Evolutionary conservation across 2,888 invertebrate genomes (phyloP).

Genomic region (Flabesymbios commensalis): DNA sequence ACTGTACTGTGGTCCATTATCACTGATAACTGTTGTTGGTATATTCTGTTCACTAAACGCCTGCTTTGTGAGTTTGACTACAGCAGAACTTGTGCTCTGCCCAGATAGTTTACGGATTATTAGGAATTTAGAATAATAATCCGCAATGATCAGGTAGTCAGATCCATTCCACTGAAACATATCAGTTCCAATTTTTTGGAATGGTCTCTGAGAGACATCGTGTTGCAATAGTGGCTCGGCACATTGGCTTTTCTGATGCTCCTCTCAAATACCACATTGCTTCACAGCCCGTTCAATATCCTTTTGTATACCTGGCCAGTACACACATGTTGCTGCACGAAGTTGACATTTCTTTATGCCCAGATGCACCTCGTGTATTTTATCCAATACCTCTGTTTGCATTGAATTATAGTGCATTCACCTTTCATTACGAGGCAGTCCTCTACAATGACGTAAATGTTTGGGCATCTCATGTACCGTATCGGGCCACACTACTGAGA

Average conservation of each 20-base stretch:
- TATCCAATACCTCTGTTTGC: conserved; percentile 9
- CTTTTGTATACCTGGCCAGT: conserved; percentile 25
- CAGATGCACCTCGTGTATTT: conserved; percentile 16
- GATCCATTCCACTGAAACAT: conserved; percentile 14
- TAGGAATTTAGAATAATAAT: conserved; percentile 4
- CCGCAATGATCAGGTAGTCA: neutral
- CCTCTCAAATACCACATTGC: conserved; percentile 9
- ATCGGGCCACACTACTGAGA: too few relatives aligned
- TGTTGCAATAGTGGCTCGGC: conserved; percentile 7
- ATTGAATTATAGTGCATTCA: too few relatives aligned
- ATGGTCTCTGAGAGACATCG: conserved; percentile 13
- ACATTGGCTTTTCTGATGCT: conserved; percentile 10
- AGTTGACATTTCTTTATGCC: conserved; percentile 19
- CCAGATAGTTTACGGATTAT: neutral
- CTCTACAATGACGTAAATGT: too few relatives aligned
- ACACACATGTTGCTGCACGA: conserved; percentile 16
- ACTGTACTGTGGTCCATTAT: conserved; percentile 3
- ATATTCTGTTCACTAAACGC: conserved; percentile 6
- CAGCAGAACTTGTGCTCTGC: neutral
- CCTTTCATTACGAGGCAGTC: too few relatives aligned
- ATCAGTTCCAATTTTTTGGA: conserved; percentile 21
- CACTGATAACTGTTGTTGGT: neutral
- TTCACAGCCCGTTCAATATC: conserved; percentile 14
- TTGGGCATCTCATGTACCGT: too few relatives aligned
- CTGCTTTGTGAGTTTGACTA: neutral